Percentiles rank a stretch among this genome's conserved stretches.
Conservation (phyloP, 2,797 vertebrate species). For the Alcedo quadribrachys region DNA sequence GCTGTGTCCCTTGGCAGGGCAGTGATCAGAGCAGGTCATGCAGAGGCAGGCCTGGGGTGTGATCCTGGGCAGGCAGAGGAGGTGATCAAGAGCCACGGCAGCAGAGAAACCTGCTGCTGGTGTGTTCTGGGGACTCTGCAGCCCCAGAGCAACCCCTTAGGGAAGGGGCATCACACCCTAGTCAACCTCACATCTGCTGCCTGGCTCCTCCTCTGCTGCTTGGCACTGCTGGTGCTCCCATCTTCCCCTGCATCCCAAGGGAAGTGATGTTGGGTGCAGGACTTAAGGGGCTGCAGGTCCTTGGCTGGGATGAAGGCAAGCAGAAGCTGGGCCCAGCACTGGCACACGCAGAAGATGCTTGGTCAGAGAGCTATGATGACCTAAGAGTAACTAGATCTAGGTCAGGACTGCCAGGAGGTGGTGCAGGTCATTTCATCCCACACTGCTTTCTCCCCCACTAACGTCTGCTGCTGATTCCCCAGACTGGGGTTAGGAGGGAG, state of each 20-base stretch:
- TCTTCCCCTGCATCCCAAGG: not conserved
- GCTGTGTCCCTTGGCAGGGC: not conserved
- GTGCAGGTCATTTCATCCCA: not conserved
- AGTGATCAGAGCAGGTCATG: not conserved
- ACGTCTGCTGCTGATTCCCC: not conserved
- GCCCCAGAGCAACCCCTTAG: not conserved
- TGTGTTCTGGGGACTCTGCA: accelerated
- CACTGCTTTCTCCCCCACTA: accelerated
- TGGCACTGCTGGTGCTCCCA: accelerated
- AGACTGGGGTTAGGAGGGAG: not conserved
- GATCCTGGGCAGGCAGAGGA: accelerated
- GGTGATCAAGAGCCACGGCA: accelerated
- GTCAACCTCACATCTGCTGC: not conserved
- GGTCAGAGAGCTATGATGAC: not conserved
- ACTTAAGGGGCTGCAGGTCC: not conserved
- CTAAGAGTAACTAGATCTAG: not conserved
- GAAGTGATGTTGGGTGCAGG: not conserved
- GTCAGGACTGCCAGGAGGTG: not conserved
- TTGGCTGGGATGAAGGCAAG: accelerated
- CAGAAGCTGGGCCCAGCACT: not conserved
- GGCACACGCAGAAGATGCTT: not conserved
- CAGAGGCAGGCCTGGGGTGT: not conserved
- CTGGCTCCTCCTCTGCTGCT: not conserved
- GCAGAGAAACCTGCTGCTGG: accelerated
- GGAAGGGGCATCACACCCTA: not conserved